These are phyloP conservation scores for Pyrgilauda ruficollis DNA, from an alignment of 2,113 vertebrate species.

Conservation along the genomic window DNA sequence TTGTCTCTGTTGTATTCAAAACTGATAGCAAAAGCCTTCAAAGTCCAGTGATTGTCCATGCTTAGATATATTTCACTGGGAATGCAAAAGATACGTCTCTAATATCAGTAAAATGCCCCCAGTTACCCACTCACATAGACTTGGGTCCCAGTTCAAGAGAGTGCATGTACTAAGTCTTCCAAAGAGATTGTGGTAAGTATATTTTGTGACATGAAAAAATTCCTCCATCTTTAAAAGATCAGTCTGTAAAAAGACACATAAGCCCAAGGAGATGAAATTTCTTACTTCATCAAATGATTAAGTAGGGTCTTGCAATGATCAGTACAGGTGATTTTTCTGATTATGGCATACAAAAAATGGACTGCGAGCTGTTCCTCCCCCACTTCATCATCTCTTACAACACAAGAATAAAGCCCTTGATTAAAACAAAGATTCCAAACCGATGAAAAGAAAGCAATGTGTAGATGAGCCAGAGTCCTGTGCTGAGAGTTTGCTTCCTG, in stretches of 20 bases:
- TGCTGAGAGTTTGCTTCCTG: not conserved
- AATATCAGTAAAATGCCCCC: not conserved
- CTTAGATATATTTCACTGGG: not conserved
- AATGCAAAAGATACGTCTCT: not conserved
- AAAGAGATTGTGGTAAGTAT: not conserved
- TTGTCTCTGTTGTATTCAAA: not conserved
- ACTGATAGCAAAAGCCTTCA: not conserved
- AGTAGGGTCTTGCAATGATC: not conserved
- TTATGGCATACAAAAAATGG: not conserved
- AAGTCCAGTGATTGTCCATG: not conserved
- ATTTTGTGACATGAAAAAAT: not conserved
- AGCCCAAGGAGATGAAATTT: not conserved
- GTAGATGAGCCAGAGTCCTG: not conserved
- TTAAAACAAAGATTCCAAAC: not conserved
- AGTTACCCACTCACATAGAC: not conserved
- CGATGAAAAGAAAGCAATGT: not conserved
- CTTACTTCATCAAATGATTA: not conserved
- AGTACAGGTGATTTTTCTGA: not conserved
- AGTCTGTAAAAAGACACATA: not conserved
- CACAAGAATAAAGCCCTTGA: not conserved
- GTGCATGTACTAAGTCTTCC: not conserved
- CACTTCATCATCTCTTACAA: not conserved
- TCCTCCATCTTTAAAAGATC: not conserved
- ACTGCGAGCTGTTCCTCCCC: not conserved
- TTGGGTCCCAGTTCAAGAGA: not conserved